Conservation (phyloP, 1,140 invertebrate genomes). For the Drosophila arizonae region DNA sequence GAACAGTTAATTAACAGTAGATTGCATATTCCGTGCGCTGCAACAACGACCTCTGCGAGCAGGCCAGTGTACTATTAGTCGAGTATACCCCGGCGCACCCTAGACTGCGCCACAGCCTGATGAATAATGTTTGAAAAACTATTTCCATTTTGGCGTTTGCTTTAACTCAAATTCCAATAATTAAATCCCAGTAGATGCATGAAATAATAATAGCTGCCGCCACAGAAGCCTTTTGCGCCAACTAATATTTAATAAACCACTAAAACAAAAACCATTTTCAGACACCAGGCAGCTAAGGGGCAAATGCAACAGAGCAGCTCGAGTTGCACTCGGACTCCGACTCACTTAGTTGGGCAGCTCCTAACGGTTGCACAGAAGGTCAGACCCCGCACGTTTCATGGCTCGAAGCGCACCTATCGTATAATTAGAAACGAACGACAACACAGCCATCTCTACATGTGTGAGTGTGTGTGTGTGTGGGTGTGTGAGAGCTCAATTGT, state of each 20-base stretch:
- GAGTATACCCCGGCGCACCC: constrained; percentile 21
- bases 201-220: constrained; percentile 64
- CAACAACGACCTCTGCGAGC: neutral
- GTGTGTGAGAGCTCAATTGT: too few relatives aligned
- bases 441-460: constrained; percentile 42
- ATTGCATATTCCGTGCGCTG: neutral
- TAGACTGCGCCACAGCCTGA: neutral
- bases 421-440: constrained; percentile 78
- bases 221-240: constrained; percentile 68
- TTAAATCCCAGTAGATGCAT: constrained; percentile 49
- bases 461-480: constrained; percentile 17
- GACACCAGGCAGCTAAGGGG: constrained; percentile 37
- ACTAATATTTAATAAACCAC: constrained; percentile 73
- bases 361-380: constrained; percentile 68
- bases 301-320: constrained; percentile 27
- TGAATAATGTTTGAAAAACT: constrained; percentile 1
- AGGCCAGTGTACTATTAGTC: neutral
- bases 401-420: constrained; percentile 79
- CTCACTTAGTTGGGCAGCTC: constrained; percentile 53
- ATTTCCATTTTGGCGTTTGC: constrained; percentile 27
- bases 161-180: constrained; percentile 51
- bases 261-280: constrained; percentile 47
- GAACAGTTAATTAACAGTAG: constrained; percentile 24
- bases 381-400: constrained; percentile 79
- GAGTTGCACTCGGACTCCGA: constrained; percentile 16